phyloP scores from a whole-genome alignment of 2,797 vertebrate genomes.

The Rhinatrema bivittatum region DNA sequence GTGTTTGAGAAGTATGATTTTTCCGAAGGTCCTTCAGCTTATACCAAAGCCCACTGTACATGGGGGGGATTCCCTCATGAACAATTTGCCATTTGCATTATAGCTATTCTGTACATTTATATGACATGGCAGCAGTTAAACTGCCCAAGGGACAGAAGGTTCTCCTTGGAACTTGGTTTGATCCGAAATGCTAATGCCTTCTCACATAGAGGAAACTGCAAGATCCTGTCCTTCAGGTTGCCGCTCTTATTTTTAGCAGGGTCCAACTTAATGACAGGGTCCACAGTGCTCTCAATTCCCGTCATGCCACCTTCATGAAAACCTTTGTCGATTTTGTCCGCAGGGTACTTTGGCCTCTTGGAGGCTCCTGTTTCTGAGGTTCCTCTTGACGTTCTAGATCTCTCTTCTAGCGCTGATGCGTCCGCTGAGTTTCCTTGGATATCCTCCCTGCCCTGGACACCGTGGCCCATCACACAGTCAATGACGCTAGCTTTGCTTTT shows the following conservation, averaged over 20 bases:
- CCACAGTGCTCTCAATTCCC: neutral
- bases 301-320: fast-evolving
- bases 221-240: slow-evolving; percentile 71
- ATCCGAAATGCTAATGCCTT: slow-evolving; percentile 80
- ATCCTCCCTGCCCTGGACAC: neutral
- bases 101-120: slow-evolving; percentile 23
- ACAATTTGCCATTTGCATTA: too few relatives aligned
- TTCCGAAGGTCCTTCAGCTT: fast-evolving
- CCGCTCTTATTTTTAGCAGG: slow-evolving; percentile 59
- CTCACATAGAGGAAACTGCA: slow-evolving; percentile 80
- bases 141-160: slow-evolving; percentile 75
- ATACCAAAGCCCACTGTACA: too few relatives aligned
- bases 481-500: neutral
- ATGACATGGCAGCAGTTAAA: slow-evolving; percentile 86
- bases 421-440: fast-evolving
- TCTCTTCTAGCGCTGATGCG: neutral
- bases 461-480: neutral
- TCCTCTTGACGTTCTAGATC: neutral
- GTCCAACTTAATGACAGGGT: slow-evolving; percentile 36
- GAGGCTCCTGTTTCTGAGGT: neutral
- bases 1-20: too few relatives aligned
- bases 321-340: neutral
- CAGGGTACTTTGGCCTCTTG: fast-evolving
- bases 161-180: slow-evolving; percentile 69
- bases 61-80: neutral